Percentiles rank a stretch among this genome's conserved stretches.
Conservation (phyloP, 2,888 invertebrate genomes). For the Galeopsomyia nigrocyanea region DNA sequence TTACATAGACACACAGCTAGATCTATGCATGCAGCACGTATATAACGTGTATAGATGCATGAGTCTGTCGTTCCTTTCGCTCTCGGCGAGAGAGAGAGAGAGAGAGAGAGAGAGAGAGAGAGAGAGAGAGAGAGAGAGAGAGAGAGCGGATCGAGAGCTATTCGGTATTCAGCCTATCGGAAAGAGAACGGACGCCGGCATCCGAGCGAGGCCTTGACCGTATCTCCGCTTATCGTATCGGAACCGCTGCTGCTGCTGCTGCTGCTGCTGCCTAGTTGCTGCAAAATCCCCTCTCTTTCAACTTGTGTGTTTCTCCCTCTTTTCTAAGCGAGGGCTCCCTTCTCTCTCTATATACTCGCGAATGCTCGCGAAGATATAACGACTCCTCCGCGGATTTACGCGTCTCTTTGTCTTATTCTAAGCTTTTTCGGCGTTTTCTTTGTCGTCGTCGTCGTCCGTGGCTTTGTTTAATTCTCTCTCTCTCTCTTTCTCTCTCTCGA, state of each 20-base stretch:
- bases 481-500: slow-evolving; percentile 31
- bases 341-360: not conserved
- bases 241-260: slow-evolving; percentile 50
- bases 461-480: slow-evolving; percentile 17
- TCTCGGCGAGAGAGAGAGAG: too few relatives aligned
- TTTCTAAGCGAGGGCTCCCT: not conserved
- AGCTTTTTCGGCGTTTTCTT: slow-evolving; percentile 43
- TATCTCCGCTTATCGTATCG: slow-evolving; percentile 68
- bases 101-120: too few relatives aligned
- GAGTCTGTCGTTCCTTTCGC: too few relatives aligned
- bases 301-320: not conserved
- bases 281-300: not conserved
- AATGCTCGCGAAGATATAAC: not conserved
- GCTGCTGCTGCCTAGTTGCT: not conserved
- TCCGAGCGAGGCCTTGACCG: slow-evolving; percentile 67
- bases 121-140: too few relatives aligned
- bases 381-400: slow-evolving; percentile 17
- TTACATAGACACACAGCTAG: too few relatives aligned
- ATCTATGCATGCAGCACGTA: slow-evolving; percentile 9
- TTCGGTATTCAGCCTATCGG: slow-evolving; percentile 60
- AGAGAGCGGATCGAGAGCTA: slow-evolving; percentile 40
- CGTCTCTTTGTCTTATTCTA: slow-evolving; percentile 22
- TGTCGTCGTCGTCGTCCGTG: slow-evolving; percentile 27
- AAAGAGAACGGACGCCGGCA: slow-evolving; percentile 67
- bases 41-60: slow-evolving; percentile 10